Evolutionary conservation across 2,113 vertebrate genomes (phyloP).

Genomic region (Tauraco erythrolophus): DNA sequence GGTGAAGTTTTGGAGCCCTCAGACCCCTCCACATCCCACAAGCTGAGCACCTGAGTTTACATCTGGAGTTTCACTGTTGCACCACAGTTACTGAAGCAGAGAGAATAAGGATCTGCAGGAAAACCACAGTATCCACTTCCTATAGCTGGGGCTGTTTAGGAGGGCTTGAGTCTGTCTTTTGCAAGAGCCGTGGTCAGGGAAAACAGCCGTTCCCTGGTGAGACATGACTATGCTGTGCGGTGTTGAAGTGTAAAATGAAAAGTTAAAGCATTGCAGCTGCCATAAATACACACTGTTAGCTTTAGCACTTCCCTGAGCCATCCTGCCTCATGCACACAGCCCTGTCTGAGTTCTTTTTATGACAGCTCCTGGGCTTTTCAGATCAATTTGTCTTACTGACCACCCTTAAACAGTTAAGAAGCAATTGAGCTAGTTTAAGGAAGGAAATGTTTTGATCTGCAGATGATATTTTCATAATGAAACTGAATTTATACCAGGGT

Average conservation of each 20-base stretch:
- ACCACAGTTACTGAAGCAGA: neutral
- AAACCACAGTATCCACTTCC: neutral
- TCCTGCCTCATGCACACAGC: neutral
- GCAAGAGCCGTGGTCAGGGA: constrained; percentile 7
- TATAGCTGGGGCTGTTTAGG: neutral
- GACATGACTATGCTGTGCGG: neutral
- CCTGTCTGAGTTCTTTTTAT: constrained; percentile 44
- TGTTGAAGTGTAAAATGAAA: constrained; percentile 63
- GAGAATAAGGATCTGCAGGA: neutral
- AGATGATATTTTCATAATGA: constrained; percentile 50
- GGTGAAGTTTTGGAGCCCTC: neutral
- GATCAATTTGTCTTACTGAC: constrained; percentile 66
- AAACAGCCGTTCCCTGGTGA: neutral
- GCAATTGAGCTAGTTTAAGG: constrained; percentile 50
- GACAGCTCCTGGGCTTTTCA: constrained; percentile 41
- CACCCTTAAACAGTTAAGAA: constrained; percentile 50
- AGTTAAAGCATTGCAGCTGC: constrained; percentile 50
- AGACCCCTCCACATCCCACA: neutral
- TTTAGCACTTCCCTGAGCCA: constrained; percentile 53
- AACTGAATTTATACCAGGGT: constrained; percentile 24
- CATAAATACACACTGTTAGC: constrained; percentile 63
- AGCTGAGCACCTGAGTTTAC: neutral
- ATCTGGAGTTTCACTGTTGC: neutral
- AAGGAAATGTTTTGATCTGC: constrained; percentile 53
- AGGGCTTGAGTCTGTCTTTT: neutral